Base-by-base conservation (phyloP, 2,113 vertebrate genomes). In the Peromyscus californicus region DNA sequence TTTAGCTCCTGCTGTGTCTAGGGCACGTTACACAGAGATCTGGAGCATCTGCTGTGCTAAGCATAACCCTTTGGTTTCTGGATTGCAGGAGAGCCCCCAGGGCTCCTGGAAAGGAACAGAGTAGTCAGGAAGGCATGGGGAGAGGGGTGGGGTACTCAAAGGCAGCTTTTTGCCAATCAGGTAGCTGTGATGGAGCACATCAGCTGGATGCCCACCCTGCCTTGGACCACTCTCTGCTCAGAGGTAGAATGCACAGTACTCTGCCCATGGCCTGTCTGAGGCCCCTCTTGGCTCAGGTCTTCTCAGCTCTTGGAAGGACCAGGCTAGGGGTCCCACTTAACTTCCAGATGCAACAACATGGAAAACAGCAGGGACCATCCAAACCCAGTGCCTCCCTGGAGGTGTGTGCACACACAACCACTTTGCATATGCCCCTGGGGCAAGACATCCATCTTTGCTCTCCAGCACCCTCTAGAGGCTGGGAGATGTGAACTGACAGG, bases 211-310 rank as follows among this genome's bases (percentile, higher is more conserved):
- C 31, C 75, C 1, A 4, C 54, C 92, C 86, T 82, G 54, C 82
- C 59, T 24, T 36, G 15, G 78, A 45, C 85, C 29, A 13, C 69
- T 91, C 65, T 95, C 54, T 0, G 17, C 61, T 83, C 80, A 6
- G 42, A 69, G 67, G 22, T 93, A 94, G 97, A 98, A 91, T 84
- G 63, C 63, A 15, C 5, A 22, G 33, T 36, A 69, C 82, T 89
- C 59, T 11, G 79, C 19, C 0, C 1, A 48, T 88, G 57, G n/a
- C 61, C 39, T 48, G 39, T 45, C 61, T 1, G 45, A 92, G 75
- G 45, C 89, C 82, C 45, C 10, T 33, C 82, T 86, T 22, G 72
- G 80, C 45, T 90, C 86, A 29, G 5, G 45, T 89, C 69, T 80
- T 72, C 54, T 80, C 54, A 0, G 0, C 8, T 83, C 51, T 63